A percentile compares a stretch with the other conserved stretches of the same genome.
Evolutionary conservation across 2,113 vertebrate genomes (phyloP).

Genomic region (Elaphurus davidianus): DNA sequence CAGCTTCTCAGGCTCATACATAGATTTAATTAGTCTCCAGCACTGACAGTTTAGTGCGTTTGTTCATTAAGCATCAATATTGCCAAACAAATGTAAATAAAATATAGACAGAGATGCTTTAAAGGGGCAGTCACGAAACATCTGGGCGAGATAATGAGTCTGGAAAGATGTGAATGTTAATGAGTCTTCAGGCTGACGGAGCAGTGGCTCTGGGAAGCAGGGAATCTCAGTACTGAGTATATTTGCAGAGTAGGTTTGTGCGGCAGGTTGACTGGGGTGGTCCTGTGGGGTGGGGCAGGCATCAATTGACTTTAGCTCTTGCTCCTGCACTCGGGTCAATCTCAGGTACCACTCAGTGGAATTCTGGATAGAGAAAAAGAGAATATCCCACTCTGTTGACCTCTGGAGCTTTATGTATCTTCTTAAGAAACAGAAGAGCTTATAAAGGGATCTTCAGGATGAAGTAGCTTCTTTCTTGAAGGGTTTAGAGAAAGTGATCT

Average conservation of each 20-base stretch:
- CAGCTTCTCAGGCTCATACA: constrained; percentile 84
- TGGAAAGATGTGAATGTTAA: constrained; percentile 79
- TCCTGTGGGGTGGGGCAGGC: neutral
- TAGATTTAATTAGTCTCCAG: constrained; percentile 87
- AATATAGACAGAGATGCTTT: constrained; percentile 85
- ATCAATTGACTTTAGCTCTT: neutral
- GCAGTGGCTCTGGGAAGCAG: constrained; percentile 47
- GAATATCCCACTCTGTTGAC: constrained; percentile 10
- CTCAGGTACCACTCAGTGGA: neutral
- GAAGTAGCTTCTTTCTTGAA: constrained; percentile 56
- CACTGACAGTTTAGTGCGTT: constrained; percentile 86
- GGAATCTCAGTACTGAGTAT: neutral
- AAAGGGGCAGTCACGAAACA: constrained; percentile 86
- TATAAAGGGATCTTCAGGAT: constrained; percentile 41
- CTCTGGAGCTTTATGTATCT: neutral
- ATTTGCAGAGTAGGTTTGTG: neutral
- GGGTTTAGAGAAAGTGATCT: constrained; percentile 43
- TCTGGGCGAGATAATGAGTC: constrained; percentile 82
- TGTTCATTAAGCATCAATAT: constrained; percentile 89
- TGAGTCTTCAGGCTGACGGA: constrained; percentile 64
- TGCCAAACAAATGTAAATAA: constrained; percentile 87
- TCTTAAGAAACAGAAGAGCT: constrained; percentile 42
- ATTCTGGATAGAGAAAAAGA: constrained; percentile 35
- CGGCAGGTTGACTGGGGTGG: neutral
- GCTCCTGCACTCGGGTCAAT: neutral